Conservation (phyloP, 2,888 invertebrate genomes). For the Brassicogethes aeneus region DNA sequence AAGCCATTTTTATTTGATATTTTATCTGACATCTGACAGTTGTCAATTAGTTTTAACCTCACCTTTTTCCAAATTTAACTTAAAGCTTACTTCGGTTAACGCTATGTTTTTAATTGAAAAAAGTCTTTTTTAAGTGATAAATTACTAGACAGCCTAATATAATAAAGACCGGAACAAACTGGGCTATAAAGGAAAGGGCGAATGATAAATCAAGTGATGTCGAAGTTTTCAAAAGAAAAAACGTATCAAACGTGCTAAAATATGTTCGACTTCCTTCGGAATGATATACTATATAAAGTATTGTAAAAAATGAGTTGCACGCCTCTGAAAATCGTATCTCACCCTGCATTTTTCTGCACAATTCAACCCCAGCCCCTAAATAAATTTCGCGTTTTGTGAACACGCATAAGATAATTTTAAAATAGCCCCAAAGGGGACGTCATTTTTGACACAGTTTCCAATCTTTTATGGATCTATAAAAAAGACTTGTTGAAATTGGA, state of each 20-base stretch:
- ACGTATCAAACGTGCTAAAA: constrained; percentile 34
- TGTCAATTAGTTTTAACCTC: too few relatives aligned
- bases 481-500: too few relatives aligned
- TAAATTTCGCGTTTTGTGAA: constrained; percentile 18
- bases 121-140: too few relatives aligned
- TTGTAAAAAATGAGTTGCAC: too few relatives aligned
- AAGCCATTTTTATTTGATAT: too few relatives aligned
- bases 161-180: neutral
- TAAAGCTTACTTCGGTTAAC: too few relatives aligned
- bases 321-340: neutral
- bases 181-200: neutral
- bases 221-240: constrained; percentile 1
- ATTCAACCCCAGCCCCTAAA: constrained; percentile 2
- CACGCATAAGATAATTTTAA: constrained; percentile 22
- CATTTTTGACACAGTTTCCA: constrained; percentile 9
- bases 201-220: neutral
- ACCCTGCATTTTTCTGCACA: neutral
- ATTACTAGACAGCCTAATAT: too few relatives aligned
- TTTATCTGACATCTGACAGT: too few relatives aligned
- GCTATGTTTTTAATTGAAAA: too few relatives aligned
- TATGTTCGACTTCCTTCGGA: constrained; percentile 33
- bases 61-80: too few relatives aligned
- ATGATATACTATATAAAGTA: too few relatives aligned
- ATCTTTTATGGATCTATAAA: constrained; percentile 1
- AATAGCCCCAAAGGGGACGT: constrained; percentile 14